These are phyloP conservation scores for Paramormyrops kingsleyae DNA, from an alignment of 2,113 vertebrate genomes.

Conservation along the genomic window DNA sequence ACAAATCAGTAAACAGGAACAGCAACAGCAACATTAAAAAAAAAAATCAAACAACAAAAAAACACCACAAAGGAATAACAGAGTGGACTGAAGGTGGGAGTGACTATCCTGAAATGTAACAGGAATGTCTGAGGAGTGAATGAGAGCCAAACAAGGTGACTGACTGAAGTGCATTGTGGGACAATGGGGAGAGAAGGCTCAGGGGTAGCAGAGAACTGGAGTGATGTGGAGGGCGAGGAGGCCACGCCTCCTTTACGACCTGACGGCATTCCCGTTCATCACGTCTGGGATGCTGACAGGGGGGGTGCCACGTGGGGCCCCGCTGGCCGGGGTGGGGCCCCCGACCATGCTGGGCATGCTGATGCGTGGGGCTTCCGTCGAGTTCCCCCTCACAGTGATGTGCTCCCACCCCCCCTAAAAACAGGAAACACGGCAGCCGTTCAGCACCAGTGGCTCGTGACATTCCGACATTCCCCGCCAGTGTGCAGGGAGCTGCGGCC, in stretches of 20 bases:
- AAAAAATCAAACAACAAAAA: not conserved
- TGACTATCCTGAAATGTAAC: not conserved
- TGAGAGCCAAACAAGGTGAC: not conserved
- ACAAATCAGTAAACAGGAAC: not conserved
- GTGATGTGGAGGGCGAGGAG: not conserved
- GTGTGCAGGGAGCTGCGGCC: not conserved
- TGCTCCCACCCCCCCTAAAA: conserved; percentile 93
- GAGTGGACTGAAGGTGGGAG: not conserved
- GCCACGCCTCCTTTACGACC: conserved; percentile 43
- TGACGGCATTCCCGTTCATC: conserved; percentile 44
- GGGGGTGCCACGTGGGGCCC: conserved; percentile 18
- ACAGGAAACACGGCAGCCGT: not conserved
- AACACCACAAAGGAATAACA: not conserved
- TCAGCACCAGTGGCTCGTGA: not conserved
- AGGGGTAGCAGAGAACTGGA: not conserved
- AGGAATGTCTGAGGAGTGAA: not conserved
- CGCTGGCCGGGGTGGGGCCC: conserved; percentile 8
- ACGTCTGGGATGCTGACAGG: conserved; percentile 39
- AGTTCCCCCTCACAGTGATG: conserved; percentile 78
- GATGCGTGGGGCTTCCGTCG: conserved; percentile 53
- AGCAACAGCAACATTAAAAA: not conserved
- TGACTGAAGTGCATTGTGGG: not conserved
- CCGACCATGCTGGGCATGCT: conserved; percentile 36
- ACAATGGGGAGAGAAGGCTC: not conserved
- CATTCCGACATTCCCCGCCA: not conserved